Conservation (phyloP, 1,140 invertebrate species). For the Coenobita brevimanus region DNA sequence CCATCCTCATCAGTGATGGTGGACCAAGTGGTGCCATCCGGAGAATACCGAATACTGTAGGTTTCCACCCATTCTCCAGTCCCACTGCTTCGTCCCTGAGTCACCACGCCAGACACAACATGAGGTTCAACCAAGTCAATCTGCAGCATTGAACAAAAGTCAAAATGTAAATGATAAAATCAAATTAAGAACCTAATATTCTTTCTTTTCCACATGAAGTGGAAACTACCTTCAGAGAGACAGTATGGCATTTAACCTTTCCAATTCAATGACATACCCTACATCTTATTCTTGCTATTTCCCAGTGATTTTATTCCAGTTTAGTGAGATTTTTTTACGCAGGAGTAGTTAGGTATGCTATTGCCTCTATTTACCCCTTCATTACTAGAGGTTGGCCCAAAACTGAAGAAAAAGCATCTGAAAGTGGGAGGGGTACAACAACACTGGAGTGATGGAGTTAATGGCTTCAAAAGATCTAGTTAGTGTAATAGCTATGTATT, state of each 20-base stretch:
- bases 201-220: no score
- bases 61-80: slow-evolving; percentile 80
- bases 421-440: no score
- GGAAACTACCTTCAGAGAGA: background rate
- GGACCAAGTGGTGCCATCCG: slow-evolving; percentile 82
- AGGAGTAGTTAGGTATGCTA: background rate
- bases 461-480: no score
- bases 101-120: slow-evolving; percentile 85
- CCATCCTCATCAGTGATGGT: slow-evolving; percentile 77
- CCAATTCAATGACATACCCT: background rate
- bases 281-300: background rate
- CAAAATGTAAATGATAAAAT: background rate
- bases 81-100: slow-evolving; percentile 72
- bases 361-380: background rate
- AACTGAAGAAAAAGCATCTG: no score
- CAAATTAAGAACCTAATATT: no score
- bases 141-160: slow-evolving; percentile 73
- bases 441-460: no score
- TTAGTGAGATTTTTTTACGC: no score
- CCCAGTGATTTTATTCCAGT: no score
- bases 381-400: no score
- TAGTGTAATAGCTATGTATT: no score
- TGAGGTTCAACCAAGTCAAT: slow-evolving; percentile 85
- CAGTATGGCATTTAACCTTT: background rate
- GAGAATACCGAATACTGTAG: slow-evolving; percentile 83